Percentiles rank a stretch among this genome's conserved stretches.
These are phyloP conservation scores for Cryptotis parvus DNA, from an alignment of 2,113 vertebrate genomes.

Conservation along the genomic window DNA sequence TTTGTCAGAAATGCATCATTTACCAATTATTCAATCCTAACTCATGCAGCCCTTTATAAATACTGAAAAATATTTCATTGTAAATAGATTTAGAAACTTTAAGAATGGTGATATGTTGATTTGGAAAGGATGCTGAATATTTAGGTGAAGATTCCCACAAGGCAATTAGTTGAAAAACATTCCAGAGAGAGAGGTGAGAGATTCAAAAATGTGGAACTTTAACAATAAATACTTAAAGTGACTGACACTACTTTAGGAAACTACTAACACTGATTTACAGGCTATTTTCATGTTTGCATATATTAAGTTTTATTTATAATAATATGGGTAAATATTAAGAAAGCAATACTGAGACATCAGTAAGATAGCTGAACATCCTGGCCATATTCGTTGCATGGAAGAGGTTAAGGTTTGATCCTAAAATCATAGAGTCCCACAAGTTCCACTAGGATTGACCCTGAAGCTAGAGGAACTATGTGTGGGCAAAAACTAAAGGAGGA, in stretches of 20 bases:
- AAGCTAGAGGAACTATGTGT: too few relatives aligned
- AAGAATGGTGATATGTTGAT: background rate
- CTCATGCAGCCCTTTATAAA: slow-evolving; percentile 3
- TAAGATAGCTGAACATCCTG: too few relatives aligned
- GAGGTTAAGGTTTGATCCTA: too few relatives aligned
- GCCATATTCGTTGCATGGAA: too few relatives aligned
- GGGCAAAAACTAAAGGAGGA: too few relatives aligned
- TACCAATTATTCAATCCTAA: slow-evolving; percentile 60
- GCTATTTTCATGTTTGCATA: slow-evolving; percentile 9
- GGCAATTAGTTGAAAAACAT: background rate
- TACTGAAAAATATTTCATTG: slow-evolving; percentile 50
- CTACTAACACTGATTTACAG: slow-evolving; percentile 7
- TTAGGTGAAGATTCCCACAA: slow-evolving; percentile 32
- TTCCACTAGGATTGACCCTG: too few relatives aligned
- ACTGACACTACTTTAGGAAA: background rate
- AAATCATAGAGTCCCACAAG: too few relatives aligned
- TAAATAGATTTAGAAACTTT: slow-evolving; percentile 47
- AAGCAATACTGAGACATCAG: too few relatives aligned
- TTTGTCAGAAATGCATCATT: slow-evolving; percentile 64
- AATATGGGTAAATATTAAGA: background rate
- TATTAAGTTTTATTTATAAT: background rate
- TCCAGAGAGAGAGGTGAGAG: background rate
- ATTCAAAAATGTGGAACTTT: slow-evolving; percentile 19
- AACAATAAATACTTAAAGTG: background rate
- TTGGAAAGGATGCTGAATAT: background rate